Base-by-base conservation (phyloP, 2,797 vertebrate genomes). In the Myoxocephalus aenaeus region DNA sequence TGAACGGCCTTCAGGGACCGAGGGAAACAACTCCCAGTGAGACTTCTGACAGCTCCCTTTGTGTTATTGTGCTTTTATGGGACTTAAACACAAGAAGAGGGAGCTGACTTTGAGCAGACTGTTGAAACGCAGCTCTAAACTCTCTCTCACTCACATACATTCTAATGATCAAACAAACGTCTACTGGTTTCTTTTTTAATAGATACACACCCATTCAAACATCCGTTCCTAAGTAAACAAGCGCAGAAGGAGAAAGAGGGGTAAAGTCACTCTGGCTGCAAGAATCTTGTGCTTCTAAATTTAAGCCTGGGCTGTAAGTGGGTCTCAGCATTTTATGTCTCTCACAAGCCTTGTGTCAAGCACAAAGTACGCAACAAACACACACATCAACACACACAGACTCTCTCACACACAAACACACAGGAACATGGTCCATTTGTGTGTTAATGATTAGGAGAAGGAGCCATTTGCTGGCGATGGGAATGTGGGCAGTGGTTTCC, bases 391-490 rank as follows among this genome's bases (percentile, higher is more conserved):
- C 62, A 34, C 62, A 34, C 51, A 62, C 46, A 62, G 1, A 2
- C 66, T 1, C 62, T n/a, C 36, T 9, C 40, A 51, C 63, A 46
- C 46, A 80, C n/a, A 77, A 53, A 51, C 76, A 79, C 75, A 71
- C 42, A 53, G 25, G 65, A 86, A 84, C 87, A 80, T n/a, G 66
- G 77, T 78, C 83, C 89, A 80, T 87, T 88, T 88, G 78, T 67
- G 90, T 86, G 92, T 94, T 93, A 94, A 94, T 94, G 92, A 94
- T 94, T 92, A 93, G 80, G 77, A 66, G 89, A 92, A 71, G 79
- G 80, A 85, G 74, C 76, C 83, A 79, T 92, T 93, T 89, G 75
- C 59, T n/a, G 73, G 78, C 15, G 65, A 88, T 89, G 87, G 92
- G 90, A 93, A 92, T 88, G 86, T 81, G 80, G 84, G 68, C 84